Conservation (phyloP, 2,797 vertebrate genomes). For the Bovichtus variegatus region DNA sequence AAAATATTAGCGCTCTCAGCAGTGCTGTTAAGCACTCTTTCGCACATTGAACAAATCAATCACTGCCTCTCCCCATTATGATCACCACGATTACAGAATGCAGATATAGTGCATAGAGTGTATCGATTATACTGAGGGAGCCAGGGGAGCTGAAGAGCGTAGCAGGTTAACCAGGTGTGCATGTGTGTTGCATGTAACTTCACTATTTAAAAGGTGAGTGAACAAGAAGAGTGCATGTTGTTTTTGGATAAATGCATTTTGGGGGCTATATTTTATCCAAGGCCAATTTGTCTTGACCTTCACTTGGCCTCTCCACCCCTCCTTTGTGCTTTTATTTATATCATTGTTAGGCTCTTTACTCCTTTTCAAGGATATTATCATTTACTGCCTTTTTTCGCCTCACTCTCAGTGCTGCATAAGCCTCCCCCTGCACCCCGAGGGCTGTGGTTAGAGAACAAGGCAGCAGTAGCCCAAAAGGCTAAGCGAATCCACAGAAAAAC, state of each 20-base stretch:
- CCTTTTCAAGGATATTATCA: conserved; percentile 81
- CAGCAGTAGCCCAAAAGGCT: conserved; percentile 80
- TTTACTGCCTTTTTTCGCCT: conserved; percentile 76
- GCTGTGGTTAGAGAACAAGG: conserved; percentile 77
- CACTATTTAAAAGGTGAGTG: conserved; percentile 1
- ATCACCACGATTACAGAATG: not conserved
- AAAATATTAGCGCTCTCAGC: conserved; percentile 73
- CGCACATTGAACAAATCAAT: conserved; percentile 71
- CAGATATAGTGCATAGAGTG: conserved; percentile 8
- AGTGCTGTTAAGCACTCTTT: conserved; percentile 63
- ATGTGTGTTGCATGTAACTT: not conserved
- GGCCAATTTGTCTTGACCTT: conserved; percentile 72
- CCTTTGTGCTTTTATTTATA: conserved; percentile 71
- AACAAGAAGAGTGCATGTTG: conserved; percentile 9
- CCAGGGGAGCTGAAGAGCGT: not conserved
- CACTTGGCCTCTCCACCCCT: conserved; percentile 48
- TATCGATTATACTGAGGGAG: not conserved
- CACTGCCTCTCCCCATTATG: conserved; percentile 32
- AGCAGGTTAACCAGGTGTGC: conserved; percentile 38
- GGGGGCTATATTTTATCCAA: conserved; percentile 30
- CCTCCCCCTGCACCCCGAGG: conserved; percentile 74
- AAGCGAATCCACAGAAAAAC: conserved; percentile 86
- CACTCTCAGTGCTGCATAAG: conserved; percentile 64
- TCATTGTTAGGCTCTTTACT: conserved; percentile 71
- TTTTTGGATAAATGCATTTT: conserved; percentile 34